Evolutionary conservation across 2,113 vertebrate species (phyloP).

Genomic region (Lonchura striata): DNA sequence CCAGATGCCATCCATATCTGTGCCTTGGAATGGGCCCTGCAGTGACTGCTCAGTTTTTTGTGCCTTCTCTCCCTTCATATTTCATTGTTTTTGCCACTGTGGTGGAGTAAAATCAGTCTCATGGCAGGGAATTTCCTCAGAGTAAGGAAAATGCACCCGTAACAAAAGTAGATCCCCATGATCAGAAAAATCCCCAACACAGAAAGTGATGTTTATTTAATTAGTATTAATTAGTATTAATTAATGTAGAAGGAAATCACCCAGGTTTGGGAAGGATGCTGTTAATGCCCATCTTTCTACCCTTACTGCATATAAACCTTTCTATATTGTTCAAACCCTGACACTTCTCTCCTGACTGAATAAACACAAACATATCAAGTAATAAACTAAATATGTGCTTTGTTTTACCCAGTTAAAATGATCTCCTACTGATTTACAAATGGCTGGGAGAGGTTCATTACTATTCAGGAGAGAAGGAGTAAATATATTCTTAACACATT

Average conservation of each 20-base stretch:
- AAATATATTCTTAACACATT: not conserved
- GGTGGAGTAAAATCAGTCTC: not conserved
- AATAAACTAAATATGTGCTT: not conserved
- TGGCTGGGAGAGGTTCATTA: not conserved
- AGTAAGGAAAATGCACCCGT: not conserved
- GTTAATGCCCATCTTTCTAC: not conserved
- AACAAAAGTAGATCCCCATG: not conserved
- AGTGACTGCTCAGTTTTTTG: not conserved
- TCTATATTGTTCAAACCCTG: not conserved
- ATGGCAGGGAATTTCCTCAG: not conserved
- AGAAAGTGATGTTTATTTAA: not conserved
- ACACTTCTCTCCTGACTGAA: not conserved
- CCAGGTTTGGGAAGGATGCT: not conserved
- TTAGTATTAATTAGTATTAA: not conserved
- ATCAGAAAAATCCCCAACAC: not conserved
- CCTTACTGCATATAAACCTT: not conserved
- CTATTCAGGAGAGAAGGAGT: not conserved
- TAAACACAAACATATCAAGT: not conserved
- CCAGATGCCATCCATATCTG: not conserved
- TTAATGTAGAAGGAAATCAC: not conserved
- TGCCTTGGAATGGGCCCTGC: not conserved
- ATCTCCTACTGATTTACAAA: not conserved
- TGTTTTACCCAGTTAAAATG: not conserved
- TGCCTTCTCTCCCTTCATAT: not conserved
- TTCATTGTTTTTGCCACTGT: not conserved